phyloP scores from a whole-genome alignment of 2,888 invertebrate genomes.

The Chorisops tibialis region DNA sequence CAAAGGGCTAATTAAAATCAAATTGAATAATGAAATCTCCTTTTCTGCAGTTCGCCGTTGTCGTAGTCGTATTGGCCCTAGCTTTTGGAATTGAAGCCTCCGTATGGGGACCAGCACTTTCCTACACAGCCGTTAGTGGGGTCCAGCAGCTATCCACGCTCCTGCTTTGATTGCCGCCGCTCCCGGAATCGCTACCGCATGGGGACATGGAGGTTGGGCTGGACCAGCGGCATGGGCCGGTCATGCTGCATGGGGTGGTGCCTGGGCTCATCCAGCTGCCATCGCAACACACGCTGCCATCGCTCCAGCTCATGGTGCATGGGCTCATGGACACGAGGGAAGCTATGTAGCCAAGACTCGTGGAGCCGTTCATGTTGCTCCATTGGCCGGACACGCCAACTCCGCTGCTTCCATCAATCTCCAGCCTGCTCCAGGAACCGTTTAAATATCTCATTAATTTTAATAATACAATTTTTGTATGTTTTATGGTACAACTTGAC shows the following conservation, averaged over 20 bases:
- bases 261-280: slow-evolving; percentile 38
- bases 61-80: slow-evolving; percentile 43
- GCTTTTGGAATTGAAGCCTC: slow-evolving; percentile 36
- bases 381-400: slow-evolving; percentile 48
- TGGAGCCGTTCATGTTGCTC: slow-evolving; percentile 51
- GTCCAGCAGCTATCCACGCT: slow-evolving; percentile 32
- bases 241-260: slow-evolving; percentile 34
- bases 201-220: slow-evolving; percentile 37
- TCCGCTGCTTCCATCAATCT: slow-evolving; percentile 44
- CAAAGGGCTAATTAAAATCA: too few relatives aligned
- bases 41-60: slow-evolving; percentile 40
- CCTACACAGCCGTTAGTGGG: neutral
- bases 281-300: slow-evolving; percentile 14
- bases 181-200: slow-evolving; percentile 28
- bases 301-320: slow-evolving; percentile 3
- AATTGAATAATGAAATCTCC: neutral
- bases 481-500: slow-evolving; percentile 8
- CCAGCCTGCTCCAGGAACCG: slow-evolving; percentile 52
- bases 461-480: slow-evolving; percentile 3
- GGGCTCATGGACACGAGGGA: slow-evolving; percentile 36
- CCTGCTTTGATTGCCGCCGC: slow-evolving; percentile 33
- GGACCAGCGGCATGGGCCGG: slow-evolving; percentile 39
- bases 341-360: slow-evolving; percentile 52
- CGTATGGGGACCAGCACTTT: slow-evolving; percentile 29
- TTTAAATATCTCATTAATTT: slow-evolving; percentile 10